Evolutionary conservation across 2,888 invertebrate species (phyloP).

Genomic region (Torymus aiolomorphi): DNA sequence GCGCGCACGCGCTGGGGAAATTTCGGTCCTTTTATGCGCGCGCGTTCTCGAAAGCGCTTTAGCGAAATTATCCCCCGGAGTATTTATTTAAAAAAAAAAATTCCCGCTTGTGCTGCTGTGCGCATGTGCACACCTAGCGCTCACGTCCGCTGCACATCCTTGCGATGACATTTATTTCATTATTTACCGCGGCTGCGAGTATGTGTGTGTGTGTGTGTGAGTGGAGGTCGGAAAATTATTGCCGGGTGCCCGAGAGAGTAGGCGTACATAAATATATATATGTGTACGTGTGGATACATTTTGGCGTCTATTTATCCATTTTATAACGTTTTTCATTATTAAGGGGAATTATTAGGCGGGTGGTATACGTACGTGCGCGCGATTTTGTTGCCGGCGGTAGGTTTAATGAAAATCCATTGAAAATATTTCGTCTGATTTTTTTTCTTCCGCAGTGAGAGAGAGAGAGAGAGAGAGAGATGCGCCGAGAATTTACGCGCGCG

Average conservation of each 20-base stretch:
- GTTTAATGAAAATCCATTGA: no score
- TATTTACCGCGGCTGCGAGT: slow-evolving; percentile 34
- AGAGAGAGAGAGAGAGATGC: no score
- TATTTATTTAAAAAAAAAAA: no score
- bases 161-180: slow-evolving; percentile 40
- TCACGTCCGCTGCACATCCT: not conserved
- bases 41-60: slow-evolving; percentile 19
- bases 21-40: slow-evolving; percentile 28
- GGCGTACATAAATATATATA: not conserved
- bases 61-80: slow-evolving; percentile 24
- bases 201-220: no score
- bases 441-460: no score
- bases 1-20: not conserved
- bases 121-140: not conserved
- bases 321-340: slow-evolving; percentile 19
- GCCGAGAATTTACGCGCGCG: no score
- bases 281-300: not conserved
- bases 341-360: not conserved
- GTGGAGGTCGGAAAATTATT: slow-evolving; percentile 14
- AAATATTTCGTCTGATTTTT: no score
- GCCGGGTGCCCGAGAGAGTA: not conserved
- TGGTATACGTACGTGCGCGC: no score
- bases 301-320: not conserved
- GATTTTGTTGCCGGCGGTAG: no score
- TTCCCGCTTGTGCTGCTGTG: not conserved